Percentiles rank a stretch among this genome's conserved stretches.
These are phyloP conservation scores for Cheirogaleus major DNA, from an alignment of 2,797 vertebrate genomes.

Conservation along the genomic window DNA sequence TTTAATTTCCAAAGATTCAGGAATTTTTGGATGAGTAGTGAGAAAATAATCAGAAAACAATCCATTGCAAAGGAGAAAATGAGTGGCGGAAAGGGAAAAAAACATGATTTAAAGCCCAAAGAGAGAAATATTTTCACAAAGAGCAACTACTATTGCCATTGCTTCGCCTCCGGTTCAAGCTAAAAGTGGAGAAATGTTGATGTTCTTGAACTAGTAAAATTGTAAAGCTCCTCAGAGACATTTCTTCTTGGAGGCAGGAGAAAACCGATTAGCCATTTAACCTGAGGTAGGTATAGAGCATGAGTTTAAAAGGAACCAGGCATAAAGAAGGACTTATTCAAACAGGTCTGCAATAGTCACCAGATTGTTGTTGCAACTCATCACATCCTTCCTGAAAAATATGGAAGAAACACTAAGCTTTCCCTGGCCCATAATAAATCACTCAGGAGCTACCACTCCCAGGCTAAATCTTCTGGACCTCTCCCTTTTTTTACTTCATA, in stretches of 20 bases:
- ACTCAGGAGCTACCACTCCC: conserved; percentile 54
- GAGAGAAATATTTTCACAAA: conserved; percentile 69
- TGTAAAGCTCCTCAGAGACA: conserved; percentile 63
- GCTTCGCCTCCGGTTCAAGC: conserved; percentile 25
- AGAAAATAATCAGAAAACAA: conserved; percentile 58
- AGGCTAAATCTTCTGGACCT: neutral
- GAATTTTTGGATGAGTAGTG: neutral
- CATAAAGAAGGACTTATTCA: conserved; percentile 56
- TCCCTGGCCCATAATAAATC: conserved; percentile 69
- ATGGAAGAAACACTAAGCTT: conserved; percentile 43
- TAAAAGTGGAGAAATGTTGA: conserved; percentile 57
- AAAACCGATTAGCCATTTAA: conserved; percentile 68
- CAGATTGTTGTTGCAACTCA: conserved; percentile 57
- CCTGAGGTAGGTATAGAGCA: conserved; percentile 29
- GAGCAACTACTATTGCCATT: neutral
- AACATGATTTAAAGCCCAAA: conserved; percentile 59
- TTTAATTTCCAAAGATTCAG: conserved; percentile 39
- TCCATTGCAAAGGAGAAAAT: conserved; percentile 54
- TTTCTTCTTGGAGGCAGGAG: conserved; percentile 60
- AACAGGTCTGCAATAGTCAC: conserved; percentile 48
- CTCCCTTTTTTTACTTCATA: neutral
- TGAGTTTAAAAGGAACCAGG: conserved; percentile 31
- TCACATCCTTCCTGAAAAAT: conserved; percentile 68
- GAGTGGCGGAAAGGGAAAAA: conserved; percentile 20
- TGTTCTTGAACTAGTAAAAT: conserved; percentile 56